A percentile compares a stretch with the other conserved stretches of the same genome.
These are phyloP conservation scores for Sipha flava DNA, from an alignment of 1,140 invertebrate species.

Conservation along the genomic window DNA sequence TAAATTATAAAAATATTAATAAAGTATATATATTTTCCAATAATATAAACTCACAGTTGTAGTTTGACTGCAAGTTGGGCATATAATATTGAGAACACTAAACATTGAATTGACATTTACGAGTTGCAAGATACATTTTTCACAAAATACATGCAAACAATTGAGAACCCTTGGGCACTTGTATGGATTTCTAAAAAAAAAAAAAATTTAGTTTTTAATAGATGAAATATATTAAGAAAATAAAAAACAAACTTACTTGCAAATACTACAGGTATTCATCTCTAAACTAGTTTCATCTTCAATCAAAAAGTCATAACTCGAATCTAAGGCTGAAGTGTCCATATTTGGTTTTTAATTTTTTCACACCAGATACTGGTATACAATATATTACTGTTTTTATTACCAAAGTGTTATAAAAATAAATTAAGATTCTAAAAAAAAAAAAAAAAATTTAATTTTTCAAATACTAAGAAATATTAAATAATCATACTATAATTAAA, in stretches of 20 bases:
- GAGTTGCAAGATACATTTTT: conserved; percentile 73
- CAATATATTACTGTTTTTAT: not conserved
- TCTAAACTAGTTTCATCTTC: conserved; percentile 11
- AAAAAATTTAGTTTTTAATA: not conserved
- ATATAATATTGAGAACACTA: conserved; percentile 48
- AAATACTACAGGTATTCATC: conserved; percentile 18
- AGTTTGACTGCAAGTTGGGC: conserved; percentile 75
- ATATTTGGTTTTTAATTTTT: not conserved
- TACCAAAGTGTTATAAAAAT: not conserved
- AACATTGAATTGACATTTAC: conserved; percentile 51
- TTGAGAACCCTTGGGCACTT: conserved; percentile 73
- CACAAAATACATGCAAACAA: conserved; percentile 89
- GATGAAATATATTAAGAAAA: not conserved
- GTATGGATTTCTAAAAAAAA: conserved; percentile 46
- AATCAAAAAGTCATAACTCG: conserved; percentile 23
- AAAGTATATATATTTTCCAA: conserved; percentile 6
- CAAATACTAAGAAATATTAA: too few relatives aligned
- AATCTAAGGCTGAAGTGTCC: conserved; percentile 15
- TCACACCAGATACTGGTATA: not conserved
- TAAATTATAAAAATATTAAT: conserved; percentile 2
- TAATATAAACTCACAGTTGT: conserved; percentile 53
- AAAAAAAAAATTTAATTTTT: not conserved
- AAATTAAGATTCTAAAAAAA: not conserved
- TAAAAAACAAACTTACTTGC: conserved; percentile 13
- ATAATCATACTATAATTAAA: not conserved